Conservation (phyloP, 2,797 vertebrate genomes). For the Microctenopoma stevenorrisi region DNA sequence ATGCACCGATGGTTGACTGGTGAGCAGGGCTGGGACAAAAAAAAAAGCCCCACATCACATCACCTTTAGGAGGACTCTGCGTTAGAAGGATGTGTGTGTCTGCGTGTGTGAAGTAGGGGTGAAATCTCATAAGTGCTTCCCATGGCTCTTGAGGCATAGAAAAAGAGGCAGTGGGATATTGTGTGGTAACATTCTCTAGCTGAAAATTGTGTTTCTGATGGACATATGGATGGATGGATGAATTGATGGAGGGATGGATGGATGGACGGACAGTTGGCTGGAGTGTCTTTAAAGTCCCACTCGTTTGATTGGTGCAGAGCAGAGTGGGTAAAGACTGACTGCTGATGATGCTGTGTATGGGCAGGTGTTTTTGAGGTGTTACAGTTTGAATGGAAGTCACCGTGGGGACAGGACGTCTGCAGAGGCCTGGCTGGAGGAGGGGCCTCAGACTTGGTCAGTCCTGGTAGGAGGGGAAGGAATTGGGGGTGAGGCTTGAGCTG, state of each 20-base stretch:
- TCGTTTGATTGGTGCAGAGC: slow-evolving; percentile 69
- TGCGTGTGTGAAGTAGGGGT: slow-evolving; percentile 40
- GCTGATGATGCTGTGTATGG: slow-evolving; percentile 55
- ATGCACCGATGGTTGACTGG: slow-evolving; percentile 69
- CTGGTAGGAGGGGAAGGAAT: slow-evolving; percentile 20
- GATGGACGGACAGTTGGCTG: background rate
- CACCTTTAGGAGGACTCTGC: slow-evolving; percentile 45
- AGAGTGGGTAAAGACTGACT: slow-evolving; percentile 51
- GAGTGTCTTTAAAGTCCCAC: slow-evolving; percentile 64
- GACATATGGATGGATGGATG: slow-evolving; percentile 16
- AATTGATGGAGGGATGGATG: background rate
- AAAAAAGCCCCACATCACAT: slow-evolving; percentile 44
- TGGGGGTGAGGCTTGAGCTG: slow-evolving; percentile 46
- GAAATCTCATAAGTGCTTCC: slow-evolving; percentile 75
- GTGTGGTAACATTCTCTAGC: slow-evolving; percentile 84
- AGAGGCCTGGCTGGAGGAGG: slow-evolving; percentile 36
- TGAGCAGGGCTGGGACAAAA: slow-evolving; percentile 43
- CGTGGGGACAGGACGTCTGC: slow-evolving; percentile 22
- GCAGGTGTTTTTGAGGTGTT: slow-evolving; percentile 38
- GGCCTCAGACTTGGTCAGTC: slow-evolving; percentile 59
- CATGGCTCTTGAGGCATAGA: slow-evolving; percentile 77
- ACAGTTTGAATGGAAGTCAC: slow-evolving; percentile 45
- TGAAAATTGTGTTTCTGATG: slow-evolving; percentile 68
- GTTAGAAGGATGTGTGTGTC: slow-evolving; percentile 39
- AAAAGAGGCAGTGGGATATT: slow-evolving; percentile 83